These are phyloP conservation scores for Eremophila alpestris DNA, from an alignment of 2,797 vertebrate genomes.

Conservation along the genomic window DNA sequence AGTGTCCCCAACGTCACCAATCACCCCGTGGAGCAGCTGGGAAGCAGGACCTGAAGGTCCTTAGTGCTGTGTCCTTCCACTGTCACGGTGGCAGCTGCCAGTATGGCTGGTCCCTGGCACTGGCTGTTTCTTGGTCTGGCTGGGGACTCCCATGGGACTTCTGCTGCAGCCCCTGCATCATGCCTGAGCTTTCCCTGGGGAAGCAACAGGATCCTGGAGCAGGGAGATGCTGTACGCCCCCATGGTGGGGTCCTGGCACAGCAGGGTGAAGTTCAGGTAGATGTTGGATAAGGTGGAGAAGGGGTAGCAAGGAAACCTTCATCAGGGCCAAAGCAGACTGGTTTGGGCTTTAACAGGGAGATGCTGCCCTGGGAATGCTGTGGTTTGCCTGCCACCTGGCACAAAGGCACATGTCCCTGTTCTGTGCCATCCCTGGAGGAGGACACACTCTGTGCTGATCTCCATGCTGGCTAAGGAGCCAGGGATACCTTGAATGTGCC, in stretches of 20 bases:
- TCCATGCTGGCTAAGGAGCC: background rate
- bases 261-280: background rate
- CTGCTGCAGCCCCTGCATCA: background rate
- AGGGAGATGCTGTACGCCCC: rapidly evolving
- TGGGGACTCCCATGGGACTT: background rate
- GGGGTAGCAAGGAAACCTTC: background rate
- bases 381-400: background rate
- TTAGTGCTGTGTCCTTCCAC: background rate
- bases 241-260: background rate
- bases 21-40: rapidly evolving
- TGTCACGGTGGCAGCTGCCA: background rate
- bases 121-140: background rate
- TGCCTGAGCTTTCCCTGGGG: background rate
- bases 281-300: background rate
- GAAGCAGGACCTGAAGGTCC: background rate
- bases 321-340: background rate
- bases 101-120: background rate
- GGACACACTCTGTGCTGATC: background rate
- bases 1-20: background rate
- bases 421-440: background rate
- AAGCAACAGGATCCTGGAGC: background rate
- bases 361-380: background rate
- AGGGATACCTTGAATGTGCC: background rate
- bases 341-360: background rate
- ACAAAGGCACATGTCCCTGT: background rate